Evolutionary conservation across 1,140 invertebrate species (phyloP), one percentile per base, ranked within the genome.

Genomic region (Anadara kagoshimensis): DNA sequence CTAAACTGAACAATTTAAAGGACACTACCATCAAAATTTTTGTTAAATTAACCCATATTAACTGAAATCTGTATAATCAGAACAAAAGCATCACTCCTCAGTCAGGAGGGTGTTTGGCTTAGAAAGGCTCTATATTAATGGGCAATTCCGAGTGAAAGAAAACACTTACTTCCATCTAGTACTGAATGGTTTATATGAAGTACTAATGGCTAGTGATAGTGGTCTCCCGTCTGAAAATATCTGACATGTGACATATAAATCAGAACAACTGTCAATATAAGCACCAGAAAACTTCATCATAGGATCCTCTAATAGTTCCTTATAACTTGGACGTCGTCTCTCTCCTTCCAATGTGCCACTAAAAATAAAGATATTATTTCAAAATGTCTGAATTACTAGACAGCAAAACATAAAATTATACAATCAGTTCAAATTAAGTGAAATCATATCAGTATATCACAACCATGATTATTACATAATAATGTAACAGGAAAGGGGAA

Each of bases 321-420:
- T 94, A 91, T 95, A 97, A 80, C 95, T 94, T 3, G 95, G 95
- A 84, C 95, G 93, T 44, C 93, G 91, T 77, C 94, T 92, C 83
- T 94, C 94, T 0, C 97, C 97, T 91, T 98, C 97, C 73, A 99
- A 90, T n/a, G 96, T 97, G 24, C 97, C 97, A 84, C 96, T 97
- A 86, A 57, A 81, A 78, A 45, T 22, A 58, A 45, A 49, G 10
- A 49, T 4, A 49, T 16, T n/a, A n/a, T n/a, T n/a, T n/a, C n/a
- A 43, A 36, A 59, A 36, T 62, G 36, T 1, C 14, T 64, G 16
- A 12, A 57, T 51, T 58, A 57, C 20, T 45, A 5, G 18, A 41
- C 11, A 43, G 11, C 16, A 36, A 36, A 36, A 36, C 2, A 36
- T 3, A 69, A 58, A 74, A n/a, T 12, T 22, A 18, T 22, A 10